Evolutionary conservation across 2,888 invertebrate genomes (phyloP), one percentile per base, ranked within the genome.

Genomic region (Athalia cordata): DNA sequence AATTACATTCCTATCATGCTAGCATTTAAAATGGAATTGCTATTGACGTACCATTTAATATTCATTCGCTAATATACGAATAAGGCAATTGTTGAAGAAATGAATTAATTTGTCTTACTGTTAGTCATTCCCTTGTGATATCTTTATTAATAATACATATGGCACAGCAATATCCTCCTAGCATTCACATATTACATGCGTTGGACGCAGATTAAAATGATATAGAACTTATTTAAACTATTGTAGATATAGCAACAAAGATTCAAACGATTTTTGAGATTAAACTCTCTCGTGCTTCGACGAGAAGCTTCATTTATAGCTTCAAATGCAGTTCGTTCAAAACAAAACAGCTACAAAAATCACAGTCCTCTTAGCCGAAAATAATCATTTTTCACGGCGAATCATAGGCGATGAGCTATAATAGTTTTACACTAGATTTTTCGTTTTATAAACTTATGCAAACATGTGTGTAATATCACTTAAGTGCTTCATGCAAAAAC

Each of bases 201-300:
- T 52, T 68, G 15, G 13, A 67, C 50, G 7, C 55, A 43, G 55
- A 68, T 68, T 15, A 3, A 59, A 72, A 43, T 59, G 0, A 59
- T 45, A 15, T 72, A 59, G 59, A 57, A 72, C 11, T 47, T n/a
- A 72, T 72, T 59, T 72, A 5, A 72, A 72, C 72, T 72, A 59
- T 72, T 72, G 52, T 72, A 72, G 72, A 72, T 72, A 57, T 72
- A 72, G 72, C 59, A 72, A 72, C 72, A 72, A 59, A 13, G 57
- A 47, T 59, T 47, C 8, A 59, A 68, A 72, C 4, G 47, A 72
- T 45, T 72, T 72, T 59, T 72, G 43, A 72, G 45, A 62, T 55
- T 72, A 72, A 72, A 72, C 47, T 72, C 57, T 72, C 59, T 59
- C n/a, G 57, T 43, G 13, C 13, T 52, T 9, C 11, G 57, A n/a